Evolutionary conservation across 2,113 vertebrate species (phyloP).

Genomic region (Hippocampus mohnikei): DNA sequence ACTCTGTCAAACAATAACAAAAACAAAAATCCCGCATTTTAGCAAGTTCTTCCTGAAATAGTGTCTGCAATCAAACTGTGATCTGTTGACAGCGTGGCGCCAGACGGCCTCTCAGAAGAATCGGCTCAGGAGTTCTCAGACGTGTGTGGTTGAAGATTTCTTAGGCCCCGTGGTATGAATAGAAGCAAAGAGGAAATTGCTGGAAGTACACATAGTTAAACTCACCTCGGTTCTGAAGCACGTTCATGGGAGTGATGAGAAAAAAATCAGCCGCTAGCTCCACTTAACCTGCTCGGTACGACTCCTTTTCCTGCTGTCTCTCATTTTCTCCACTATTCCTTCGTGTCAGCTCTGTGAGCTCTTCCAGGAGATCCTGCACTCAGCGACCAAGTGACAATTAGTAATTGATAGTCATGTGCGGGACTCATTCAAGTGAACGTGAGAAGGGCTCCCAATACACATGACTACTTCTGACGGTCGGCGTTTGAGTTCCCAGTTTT

Average conservation of each 20-base stretch:
- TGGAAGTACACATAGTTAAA: slow-evolving; percentile 17
- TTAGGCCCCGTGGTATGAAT: slow-evolving; percentile 13
- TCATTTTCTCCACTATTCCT: too few relatives aligned
- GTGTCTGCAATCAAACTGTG: slow-evolving; percentile 18
- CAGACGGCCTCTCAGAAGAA: slow-evolving; percentile 29
- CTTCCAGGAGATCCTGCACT: too few relatives aligned
- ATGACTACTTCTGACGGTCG: too few relatives aligned
- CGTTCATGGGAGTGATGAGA: background rate
- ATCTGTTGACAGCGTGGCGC: slow-evolving; percentile 39
- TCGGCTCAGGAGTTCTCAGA: slow-evolving; percentile 39
- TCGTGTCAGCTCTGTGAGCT: too few relatives aligned
- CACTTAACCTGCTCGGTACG: background rate
- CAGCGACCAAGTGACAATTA: too few relatives aligned
- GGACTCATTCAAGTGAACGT: too few relatives aligned
- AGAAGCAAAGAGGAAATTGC: slow-evolving; percentile 14
- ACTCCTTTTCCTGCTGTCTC: too few relatives aligned
- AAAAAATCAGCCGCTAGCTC: background rate
- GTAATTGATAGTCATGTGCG: too few relatives aligned
- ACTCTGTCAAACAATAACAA: slow-evolving; percentile 3
- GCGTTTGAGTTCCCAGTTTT: too few relatives aligned
- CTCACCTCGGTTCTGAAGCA: slow-evolving; percentile 4
- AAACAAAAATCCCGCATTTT: background rate
- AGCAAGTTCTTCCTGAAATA: background rate
- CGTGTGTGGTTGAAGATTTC: background rate
- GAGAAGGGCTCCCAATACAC: too few relatives aligned